Percentiles rank a stretch among this genome's conserved stretches.
These are phyloP conservation scores for Drosophila niveifrons DNA, from an alignment of 2,888 invertebrate genomes.

Conservation along the genomic window DNA sequence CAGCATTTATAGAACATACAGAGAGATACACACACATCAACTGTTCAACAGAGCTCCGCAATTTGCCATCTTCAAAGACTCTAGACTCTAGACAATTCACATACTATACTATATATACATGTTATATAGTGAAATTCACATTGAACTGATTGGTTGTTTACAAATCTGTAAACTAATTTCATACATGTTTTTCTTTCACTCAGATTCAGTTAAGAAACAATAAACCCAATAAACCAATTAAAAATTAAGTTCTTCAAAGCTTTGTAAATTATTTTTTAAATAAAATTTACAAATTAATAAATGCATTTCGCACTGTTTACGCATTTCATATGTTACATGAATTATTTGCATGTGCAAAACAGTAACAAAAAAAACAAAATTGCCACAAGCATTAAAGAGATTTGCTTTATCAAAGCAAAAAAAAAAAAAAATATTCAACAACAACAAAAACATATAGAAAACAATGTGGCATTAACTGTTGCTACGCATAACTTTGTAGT, in stretches of 20 bases:
- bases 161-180: too few species aligned
- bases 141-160: too few species aligned
- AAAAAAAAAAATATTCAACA: background rate
- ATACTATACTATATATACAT: background rate
- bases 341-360: too few species aligned
- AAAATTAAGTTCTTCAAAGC: too few species aligned
- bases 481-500: conserved; percentile 5
- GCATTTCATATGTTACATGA: too few species aligned
- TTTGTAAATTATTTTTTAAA: background rate
- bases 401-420: background rate
- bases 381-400: conserved; percentile 1
- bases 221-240: too few species aligned
- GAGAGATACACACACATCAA: background rate
- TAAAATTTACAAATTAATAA: too few species aligned
- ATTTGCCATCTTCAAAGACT: background rate
- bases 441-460: background rate
- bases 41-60: background rate
- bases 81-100: background rate
- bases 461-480: background rate
- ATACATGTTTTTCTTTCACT: too few species aligned
- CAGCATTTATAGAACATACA: conserved; percentile 1
- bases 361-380: background rate
- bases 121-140: too few species aligned
- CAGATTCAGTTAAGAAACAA: too few species aligned
- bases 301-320: too few species aligned